Evolutionary conservation across 2,113 vertebrate genomes (phyloP).

Genomic region (Cyanoramphus novaezelandiae): DNA sequence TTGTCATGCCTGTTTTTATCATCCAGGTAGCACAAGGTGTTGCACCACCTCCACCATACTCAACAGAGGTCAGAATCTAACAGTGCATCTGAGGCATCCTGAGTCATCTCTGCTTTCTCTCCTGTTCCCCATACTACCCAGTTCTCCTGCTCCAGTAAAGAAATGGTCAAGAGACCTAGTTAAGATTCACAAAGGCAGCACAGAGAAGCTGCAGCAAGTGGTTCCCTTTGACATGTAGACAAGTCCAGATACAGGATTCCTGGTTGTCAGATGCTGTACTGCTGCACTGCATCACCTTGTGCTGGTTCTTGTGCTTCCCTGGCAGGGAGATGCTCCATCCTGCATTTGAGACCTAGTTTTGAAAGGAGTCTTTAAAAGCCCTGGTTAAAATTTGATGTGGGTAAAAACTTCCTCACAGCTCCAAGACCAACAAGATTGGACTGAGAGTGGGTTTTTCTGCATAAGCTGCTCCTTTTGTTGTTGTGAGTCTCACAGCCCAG

Average conservation of each 20-base stretch:
- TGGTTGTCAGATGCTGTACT: not conserved
- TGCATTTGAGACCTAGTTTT: not conserved
- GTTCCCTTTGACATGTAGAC: constrained; percentile 41
- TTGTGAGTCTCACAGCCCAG: not conserved
- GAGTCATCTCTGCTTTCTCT: constrained; percentile 11
- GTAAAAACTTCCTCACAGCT: not conserved
- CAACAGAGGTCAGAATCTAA: not conserved
- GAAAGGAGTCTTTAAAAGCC: not conserved
- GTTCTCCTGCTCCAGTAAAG: not conserved
- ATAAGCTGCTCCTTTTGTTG: rapidly evolving
- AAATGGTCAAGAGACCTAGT: not conserved
- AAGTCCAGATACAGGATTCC: not conserved
- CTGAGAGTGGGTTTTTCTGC: not conserved
- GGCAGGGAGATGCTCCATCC: not conserved
- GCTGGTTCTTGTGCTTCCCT: not conserved
- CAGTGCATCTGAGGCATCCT: not conserved
- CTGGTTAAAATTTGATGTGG: not conserved
- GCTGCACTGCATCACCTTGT: constrained; percentile 23
- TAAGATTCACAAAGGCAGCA: not conserved
- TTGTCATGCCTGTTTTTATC: not conserved
- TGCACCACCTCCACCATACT: not conserved
- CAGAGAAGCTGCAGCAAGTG: not conserved
- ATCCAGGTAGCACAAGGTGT: not conserved
- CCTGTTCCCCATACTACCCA: not conserved
- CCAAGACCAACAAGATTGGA: not conserved